Conservation (phyloP, 2,888 invertebrate species). For the Helleia helle region DNA sequence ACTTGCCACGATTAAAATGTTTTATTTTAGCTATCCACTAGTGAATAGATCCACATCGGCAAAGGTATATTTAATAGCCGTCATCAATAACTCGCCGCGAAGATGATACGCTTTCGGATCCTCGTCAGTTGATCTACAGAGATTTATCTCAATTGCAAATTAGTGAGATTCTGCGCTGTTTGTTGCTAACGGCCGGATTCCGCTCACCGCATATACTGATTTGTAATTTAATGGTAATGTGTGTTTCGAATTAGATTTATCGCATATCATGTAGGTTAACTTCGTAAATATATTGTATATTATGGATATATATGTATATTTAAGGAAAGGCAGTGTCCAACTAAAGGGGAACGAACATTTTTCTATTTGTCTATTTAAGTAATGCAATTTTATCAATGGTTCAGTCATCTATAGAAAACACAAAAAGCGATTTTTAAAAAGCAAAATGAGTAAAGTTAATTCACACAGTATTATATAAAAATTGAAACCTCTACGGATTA, state of each 20-base stretch:
- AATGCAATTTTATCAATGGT: conserved; percentile 29
- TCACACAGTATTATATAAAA: conserved; percentile 23
- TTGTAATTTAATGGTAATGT: conserved; percentile 54
- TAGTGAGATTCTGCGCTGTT: conserved; percentile 54
- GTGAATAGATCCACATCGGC: conserved; percentile 42
- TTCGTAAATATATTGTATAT: no score
- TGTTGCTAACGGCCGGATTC: background rate
- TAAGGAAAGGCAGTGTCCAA: no score
- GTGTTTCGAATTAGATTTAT: conserved; percentile 26
- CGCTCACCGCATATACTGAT: conserved; percentile 23
- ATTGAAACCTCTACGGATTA: conserved; percentile 39
- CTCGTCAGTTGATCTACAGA: conserved; percentile 48
- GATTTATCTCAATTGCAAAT: conserved; percentile 69
- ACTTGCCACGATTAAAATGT: conserved; percentile 61
- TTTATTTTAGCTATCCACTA: conserved; percentile 59
- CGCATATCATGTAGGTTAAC: background rate
- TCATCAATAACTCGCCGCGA: conserved; percentile 68
- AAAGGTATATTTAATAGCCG: conserved; percentile 71
- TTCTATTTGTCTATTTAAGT: conserved; percentile 14
- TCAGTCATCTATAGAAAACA: conserved; percentile 61
- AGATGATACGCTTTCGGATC: conserved; percentile 61
- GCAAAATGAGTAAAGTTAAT: conserved; percentile 46
- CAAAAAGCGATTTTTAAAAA: conserved; percentile 62
- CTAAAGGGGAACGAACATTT: conserved; percentile 1
- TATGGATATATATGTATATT: no score